Percentiles rank a stretch among this genome's conserved stretches.
phyloP scores from a whole-genome alignment of 92 coral and sea anemone genomes.

The Scolanthus callimorphus region DNA sequence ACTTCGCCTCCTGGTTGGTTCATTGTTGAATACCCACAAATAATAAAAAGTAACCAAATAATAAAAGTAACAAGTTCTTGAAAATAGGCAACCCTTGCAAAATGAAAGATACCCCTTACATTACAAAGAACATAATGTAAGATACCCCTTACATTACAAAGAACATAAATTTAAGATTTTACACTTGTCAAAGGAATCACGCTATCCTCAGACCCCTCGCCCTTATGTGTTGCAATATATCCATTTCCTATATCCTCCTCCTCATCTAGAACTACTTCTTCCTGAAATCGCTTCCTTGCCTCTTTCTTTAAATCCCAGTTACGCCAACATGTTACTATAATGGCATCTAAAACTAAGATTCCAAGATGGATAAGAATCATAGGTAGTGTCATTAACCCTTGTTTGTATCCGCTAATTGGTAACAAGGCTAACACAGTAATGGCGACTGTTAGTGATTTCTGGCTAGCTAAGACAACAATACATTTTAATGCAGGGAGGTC shows the following conservation, averaged over 20 bases:
- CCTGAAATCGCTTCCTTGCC: conserved; percentile 1
- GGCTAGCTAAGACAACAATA: conserved; percentile 82
- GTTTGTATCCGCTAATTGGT: conserved; percentile 74
- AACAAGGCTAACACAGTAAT: conserved; percentile 68
- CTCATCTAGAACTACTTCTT: background rate
- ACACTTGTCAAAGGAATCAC: too few species aligned
- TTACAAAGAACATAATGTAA: too few species aligned
- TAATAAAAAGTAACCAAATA: too few species aligned
- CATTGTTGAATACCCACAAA: too few species aligned
- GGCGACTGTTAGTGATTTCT: conserved; percentile 83
- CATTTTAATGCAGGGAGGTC: conserved; percentile 63
- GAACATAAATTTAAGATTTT: too few species aligned
- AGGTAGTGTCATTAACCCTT: conserved; percentile 83
- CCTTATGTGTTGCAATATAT: background rate
- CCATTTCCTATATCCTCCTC: background rate
- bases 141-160: too few species aligned
- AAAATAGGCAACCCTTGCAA: too few species aligned
- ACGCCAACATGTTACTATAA: conserved; percentile 75
- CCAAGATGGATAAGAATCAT: conserved; percentile 80
- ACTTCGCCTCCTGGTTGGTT: too few species aligned
- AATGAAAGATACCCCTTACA: too few species aligned
- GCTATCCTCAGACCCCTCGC: background rate
- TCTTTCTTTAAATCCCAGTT: conserved; percentile 53
- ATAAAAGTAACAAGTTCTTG: too few species aligned
- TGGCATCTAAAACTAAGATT: conserved; percentile 68